phyloP scores from a whole-genome alignment of 2,113 vertebrate species.

The Otolemur garnettii region DNA sequence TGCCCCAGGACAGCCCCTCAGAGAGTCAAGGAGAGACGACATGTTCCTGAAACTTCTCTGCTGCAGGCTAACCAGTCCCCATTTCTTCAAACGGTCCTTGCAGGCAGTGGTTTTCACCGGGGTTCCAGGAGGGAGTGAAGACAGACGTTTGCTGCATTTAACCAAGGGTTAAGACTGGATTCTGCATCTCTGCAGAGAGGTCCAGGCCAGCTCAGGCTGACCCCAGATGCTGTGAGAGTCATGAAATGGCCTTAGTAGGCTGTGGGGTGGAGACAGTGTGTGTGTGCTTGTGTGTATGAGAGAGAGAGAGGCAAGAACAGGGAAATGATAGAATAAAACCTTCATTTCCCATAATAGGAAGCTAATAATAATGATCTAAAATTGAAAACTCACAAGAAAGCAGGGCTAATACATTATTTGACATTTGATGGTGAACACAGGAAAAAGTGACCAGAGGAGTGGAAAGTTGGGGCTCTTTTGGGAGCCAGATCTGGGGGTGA shows the following conservation, averaged over 20 bases:
- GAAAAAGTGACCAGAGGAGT: neutral
- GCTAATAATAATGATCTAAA: neutral
- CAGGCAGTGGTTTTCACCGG: neutral
- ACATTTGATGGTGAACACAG: neutral
- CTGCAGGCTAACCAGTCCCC: neutral
- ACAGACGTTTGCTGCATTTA: neutral
- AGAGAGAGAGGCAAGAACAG: accelerated
- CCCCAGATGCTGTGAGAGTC: neutral
- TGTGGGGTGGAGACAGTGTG: neutral
- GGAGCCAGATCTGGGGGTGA: neutral
- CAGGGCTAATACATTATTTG: neutral
- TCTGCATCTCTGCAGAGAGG: neutral
- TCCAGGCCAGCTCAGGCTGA: neutral
- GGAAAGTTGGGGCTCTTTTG: neutral
- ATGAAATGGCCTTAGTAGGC: neutral
- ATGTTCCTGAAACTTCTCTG: neutral
- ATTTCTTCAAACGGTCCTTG: neutral
- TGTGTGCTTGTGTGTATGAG: neutral
- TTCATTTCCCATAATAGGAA: neutral
- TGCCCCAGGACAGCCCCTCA: neutral
- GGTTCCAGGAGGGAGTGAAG: neutral
- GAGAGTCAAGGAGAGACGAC: neutral
- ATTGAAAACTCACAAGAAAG: neutral
- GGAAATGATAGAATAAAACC: neutral
- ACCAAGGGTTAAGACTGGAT: neutral